These are phyloP conservation scores for Drosophila longiperda DNA, from an alignment of 2,888 invertebrate genomes.

Conservation along the genomic window DNA sequence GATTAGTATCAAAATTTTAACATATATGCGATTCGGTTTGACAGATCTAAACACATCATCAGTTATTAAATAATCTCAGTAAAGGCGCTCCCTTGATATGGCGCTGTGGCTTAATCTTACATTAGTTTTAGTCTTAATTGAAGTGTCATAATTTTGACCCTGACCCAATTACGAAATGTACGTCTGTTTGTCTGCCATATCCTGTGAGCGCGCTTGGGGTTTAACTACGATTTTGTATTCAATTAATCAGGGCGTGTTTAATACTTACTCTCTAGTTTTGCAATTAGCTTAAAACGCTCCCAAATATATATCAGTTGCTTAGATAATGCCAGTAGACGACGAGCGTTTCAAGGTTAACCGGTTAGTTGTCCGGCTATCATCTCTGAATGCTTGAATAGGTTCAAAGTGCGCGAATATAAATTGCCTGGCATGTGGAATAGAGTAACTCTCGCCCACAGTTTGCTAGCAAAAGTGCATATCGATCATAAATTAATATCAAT, in stretches of 20 bases:
- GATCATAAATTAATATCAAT: slow-evolving; percentile 38
- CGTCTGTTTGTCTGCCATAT: slow-evolving; percentile 31
- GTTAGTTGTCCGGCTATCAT: slow-evolving; percentile 25
- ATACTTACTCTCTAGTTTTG: slow-evolving; percentile 3
- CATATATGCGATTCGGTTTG: neutral
- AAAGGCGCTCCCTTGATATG: neutral
- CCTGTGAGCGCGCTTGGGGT: slow-evolving; percentile 24
- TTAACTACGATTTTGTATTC: slow-evolving; percentile 39
- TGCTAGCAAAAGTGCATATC: slow-evolving; percentile 29
- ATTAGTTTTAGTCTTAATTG: slow-evolving; percentile 28
- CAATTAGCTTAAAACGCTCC: slow-evolving; percentile 41
- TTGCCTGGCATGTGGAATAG: slow-evolving; percentile 7
- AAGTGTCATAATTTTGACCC: slow-evolving; percentile 23
- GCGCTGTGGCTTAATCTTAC: slow-evolving; percentile 24
- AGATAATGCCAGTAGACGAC: slow-evolving; percentile 11
- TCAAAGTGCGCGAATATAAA: slow-evolving; percentile 33
- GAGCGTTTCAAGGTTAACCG: slow-evolving; percentile 40
- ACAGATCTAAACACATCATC: neutral
- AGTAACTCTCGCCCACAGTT: slow-evolving; percentile 41
- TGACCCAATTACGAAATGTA: slow-evolving; percentile 30
- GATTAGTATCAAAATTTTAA: neutral
- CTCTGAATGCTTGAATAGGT: slow-evolving; percentile 21
- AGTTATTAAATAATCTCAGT: neutral
- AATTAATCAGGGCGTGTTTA: slow-evolving; percentile 52
- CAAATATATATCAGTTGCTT: slow-evolving; percentile 29